Percentiles rank a stretch among this genome's conserved stretches.
phyloP scores from a whole-genome alignment of 2,797 vertebrate genomes.

The Dermochelys coriacea region DNA sequence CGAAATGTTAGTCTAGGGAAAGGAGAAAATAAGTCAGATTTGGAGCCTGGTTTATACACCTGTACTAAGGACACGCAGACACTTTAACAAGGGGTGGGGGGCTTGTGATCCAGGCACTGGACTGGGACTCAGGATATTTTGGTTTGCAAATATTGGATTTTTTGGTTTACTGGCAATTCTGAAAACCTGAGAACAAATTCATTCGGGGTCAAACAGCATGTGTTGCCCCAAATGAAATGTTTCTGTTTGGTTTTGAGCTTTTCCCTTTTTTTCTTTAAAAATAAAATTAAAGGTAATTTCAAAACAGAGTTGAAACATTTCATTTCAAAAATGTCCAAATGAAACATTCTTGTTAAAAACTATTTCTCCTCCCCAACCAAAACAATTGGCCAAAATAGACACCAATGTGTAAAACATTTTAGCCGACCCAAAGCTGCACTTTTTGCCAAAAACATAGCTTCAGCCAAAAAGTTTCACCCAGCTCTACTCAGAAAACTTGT shows the following conservation, averaged over 20 bases:
- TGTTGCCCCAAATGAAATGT: background rate
- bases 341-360: background rate
- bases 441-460: background rate
- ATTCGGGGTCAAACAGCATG: background rate
- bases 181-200: too few relatives aligned
- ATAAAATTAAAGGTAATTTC: background rate
- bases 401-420: background rate
- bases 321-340: background rate
- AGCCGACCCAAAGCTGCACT: background rate
- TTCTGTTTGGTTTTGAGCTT: background rate
- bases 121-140: background rate
- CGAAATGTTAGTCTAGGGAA: background rate
- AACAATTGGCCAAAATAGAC: background rate
- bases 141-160: too few relatives aligned
- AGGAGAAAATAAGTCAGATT: background rate
- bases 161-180: too few relatives aligned
- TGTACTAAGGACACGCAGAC: background rate
- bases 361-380: too few relatives aligned
- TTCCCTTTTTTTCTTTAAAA: background rate
- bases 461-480: background rate
- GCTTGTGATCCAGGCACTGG: background rate
- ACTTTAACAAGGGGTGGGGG: too few relatives aligned
- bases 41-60: background rate
- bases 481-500: background rate
- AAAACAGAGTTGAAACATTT: background rate